These are phyloP conservation scores for Orchesella cincta DNA, from an alignment of 1,140 invertebrate genomes.

Conservation along the genomic window DNA sequence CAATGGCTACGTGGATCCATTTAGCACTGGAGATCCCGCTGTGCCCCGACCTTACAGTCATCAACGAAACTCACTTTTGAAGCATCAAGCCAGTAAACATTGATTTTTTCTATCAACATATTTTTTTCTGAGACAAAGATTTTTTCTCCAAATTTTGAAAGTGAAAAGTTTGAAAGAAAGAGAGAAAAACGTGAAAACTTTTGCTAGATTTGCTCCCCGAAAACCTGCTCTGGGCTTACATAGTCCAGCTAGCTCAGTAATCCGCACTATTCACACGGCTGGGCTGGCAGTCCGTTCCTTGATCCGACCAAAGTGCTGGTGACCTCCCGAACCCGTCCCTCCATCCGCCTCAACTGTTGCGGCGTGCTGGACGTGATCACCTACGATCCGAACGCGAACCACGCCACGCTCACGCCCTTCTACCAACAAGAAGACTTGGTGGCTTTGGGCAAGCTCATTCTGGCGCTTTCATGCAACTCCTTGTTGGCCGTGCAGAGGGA, in stretches of 20 bases:
- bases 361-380: slow-evolving; percentile 82
- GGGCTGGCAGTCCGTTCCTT: slow-evolving; percentile 70
- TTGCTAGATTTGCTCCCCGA: slow-evolving; percentile 75
- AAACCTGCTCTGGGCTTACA: slow-evolving; percentile 89
- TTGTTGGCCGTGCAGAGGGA: slow-evolving; percentile 81
- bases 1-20: slow-evolving; percentile 77
- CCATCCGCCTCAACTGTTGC: slow-evolving; percentile 76
- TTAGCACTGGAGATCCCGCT: slow-evolving; percentile 71
- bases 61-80: slow-evolving; percentile 74
- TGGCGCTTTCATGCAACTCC: slow-evolving; percentile 87
- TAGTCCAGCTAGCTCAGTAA: slow-evolving; percentile 94
- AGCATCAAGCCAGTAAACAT: slow-evolving; percentile 59
- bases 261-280: slow-evolving; percentile 86
- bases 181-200: neutral
- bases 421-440: slow-evolving; percentile 92
- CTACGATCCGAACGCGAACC: slow-evolving; percentile 72
- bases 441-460: slow-evolving; percentile 84
- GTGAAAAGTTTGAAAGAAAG: neutral
- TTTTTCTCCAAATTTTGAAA: neutral
- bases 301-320: slow-evolving; percentile 89
- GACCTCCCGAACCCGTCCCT: slow-evolving; percentile 64
- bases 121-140: slow-evolving; percentile 5
- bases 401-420: slow-evolving; percentile 70
- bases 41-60: slow-evolving; percentile 80
- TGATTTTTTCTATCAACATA: neutral